These are phyloP conservation scores for Agrotis exclamationis DNA, from an alignment of 2,888 invertebrate species.

Conservation along the genomic window DNA sequence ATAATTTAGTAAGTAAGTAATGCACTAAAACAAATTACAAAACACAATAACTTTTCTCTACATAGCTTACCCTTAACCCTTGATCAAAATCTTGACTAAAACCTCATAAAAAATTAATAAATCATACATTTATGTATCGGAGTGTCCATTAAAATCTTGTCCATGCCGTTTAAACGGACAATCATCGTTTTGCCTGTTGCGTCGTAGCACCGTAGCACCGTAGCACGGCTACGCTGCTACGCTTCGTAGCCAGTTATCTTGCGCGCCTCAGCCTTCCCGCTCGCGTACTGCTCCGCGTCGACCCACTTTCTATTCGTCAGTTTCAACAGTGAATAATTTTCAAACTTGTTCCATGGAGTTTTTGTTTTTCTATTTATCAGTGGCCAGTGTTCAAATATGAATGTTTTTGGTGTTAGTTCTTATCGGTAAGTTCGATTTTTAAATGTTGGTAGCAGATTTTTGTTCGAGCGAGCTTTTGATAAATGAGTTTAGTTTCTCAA, in stretches of 20 bases:
- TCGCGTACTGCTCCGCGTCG: conserved; percentile 77
- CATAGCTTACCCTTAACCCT: not conserved
- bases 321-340: conserved; percentile 66
- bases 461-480: conserved; percentile 14
- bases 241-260: conserved; percentile 85
- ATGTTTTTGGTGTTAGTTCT: conserved; percentile 66
- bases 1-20: not conserved
- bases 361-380: conserved; percentile 60
- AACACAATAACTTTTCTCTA: not conserved
- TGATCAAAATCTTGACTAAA: not conserved
- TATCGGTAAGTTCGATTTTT: conserved; percentile 69
- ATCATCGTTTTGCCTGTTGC: conserved; percentile 81
- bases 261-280: conserved; percentile 82
- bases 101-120: not conserved
- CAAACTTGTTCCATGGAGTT: conserved; percentile 60
- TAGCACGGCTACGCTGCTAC: conserved; percentile 75
- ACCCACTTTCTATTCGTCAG: conserved; percentile 75
- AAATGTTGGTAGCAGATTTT: conserved; percentile 39
- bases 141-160: conserved; percentile 52
- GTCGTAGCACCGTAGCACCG: conserved; percentile 77
- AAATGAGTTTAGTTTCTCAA: conserved; percentile 8
- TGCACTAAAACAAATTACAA: not conserved
- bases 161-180: conserved; percentile 39
- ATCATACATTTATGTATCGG: conserved; percentile 21
- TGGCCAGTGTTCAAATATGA: conserved; percentile 72